phyloP scores from a whole-genome alignment of 2,113 vertebrate species.

The Spheniscus mendiculus region DNA sequence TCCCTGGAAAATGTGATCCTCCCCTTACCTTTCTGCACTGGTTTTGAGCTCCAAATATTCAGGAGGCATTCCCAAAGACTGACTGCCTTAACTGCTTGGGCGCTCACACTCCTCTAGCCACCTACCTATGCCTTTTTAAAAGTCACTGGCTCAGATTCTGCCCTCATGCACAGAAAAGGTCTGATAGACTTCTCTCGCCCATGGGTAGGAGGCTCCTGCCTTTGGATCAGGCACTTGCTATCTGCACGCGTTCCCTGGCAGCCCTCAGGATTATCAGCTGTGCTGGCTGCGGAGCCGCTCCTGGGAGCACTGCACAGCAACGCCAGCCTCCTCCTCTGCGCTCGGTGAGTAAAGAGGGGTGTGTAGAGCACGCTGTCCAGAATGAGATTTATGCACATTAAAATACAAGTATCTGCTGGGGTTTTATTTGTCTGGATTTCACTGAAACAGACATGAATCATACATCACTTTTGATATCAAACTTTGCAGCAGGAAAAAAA shows the following conservation, averaged over 20 bases:
- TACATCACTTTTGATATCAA: neutral
- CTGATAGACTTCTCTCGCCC: neutral
- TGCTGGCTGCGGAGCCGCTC: neutral
- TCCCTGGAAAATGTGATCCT: neutral
- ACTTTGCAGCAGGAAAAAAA: neutral
- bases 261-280: neutral
- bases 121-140: neutral
- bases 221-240: neutral
- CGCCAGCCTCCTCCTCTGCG: neutral
- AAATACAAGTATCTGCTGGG: neutral
- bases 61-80: neutral
- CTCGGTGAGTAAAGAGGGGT: neutral
- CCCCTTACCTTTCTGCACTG: neutral
- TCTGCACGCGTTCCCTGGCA: fast-evolving
- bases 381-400: neutral
- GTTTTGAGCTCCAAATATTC: neutral
- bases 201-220: neutral
- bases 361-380: fast-evolving
- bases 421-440: neutral
- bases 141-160: neutral
- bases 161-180: neutral
- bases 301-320: fast-evolving
- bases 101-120: too few species aligned
- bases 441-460: neutral
- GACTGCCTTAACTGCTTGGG: neutral